phyloP scores from a whole-genome alignment of 2,888 invertebrate genomes.

The Eupithecia vulgata region DNA sequence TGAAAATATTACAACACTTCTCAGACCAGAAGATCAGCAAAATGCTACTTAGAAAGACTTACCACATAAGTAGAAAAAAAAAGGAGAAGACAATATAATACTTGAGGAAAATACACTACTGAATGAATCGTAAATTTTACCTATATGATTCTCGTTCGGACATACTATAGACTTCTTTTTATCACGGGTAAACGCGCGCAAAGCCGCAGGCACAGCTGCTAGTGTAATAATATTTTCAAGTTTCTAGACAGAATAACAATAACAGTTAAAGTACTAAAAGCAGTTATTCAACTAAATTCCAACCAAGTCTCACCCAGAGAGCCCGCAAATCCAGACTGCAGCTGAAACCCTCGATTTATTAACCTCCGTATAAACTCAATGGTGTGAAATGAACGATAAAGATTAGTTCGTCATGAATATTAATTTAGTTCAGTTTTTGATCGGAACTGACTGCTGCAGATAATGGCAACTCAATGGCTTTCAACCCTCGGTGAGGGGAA shows the following conservation, averaged over 20 bases:
- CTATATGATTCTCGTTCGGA: too few relatives aligned
- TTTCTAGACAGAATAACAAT: slow-evolving; percentile 16
- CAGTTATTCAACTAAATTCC: slow-evolving; percentile 27
- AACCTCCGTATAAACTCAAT: slow-evolving; percentile 62
- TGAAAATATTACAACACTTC: too few relatives aligned
- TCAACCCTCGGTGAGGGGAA: slow-evolving; percentile 36
- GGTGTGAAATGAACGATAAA: slow-evolving; percentile 68
- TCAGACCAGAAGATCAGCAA: too few relatives aligned
- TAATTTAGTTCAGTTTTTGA: slow-evolving; percentile 55
- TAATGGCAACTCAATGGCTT: slow-evolving; percentile 52
- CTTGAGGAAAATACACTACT: too few relatives aligned
- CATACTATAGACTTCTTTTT: not conserved
- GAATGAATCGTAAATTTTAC: too few relatives aligned
- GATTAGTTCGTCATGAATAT: slow-evolving; percentile 61
- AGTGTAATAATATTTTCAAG: not conserved
- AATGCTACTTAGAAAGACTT: too few relatives aligned
- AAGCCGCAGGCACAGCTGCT: not conserved
- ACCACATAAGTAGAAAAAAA: too few relatives aligned
- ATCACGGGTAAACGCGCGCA: not conserved
- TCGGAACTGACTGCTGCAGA: slow-evolving; percentile 52
- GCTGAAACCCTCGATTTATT: slow-evolving; percentile 62
- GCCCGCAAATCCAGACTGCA: slow-evolving; percentile 43
- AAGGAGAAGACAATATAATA: too few relatives aligned
- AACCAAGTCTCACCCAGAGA: slow-evolving; percentile 25
- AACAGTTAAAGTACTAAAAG: slow-evolving; percentile 20